Conservation (phyloP, 2,888 invertebrate genomes). For the Caenorhabditis macrosperma region DNA sequence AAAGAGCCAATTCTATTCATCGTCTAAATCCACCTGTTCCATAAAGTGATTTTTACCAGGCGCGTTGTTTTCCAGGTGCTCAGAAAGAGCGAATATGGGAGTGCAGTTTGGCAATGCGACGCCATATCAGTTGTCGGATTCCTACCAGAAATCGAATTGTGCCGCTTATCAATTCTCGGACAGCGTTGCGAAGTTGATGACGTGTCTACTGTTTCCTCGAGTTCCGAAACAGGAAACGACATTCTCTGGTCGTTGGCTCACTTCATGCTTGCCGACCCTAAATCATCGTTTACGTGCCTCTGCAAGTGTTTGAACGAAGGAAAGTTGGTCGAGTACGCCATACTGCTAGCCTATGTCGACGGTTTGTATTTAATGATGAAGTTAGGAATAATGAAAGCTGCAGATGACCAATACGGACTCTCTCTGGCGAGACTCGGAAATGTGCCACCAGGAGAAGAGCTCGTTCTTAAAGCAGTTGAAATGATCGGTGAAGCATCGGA, state of each 20-base stretch:
- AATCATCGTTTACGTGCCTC: not conserved
- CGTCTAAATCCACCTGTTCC: no score
- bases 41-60: not conserved
- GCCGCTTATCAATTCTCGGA: slow-evolving; percentile 4
- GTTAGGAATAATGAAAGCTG: not conserved
- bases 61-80: slow-evolving; percentile 13
- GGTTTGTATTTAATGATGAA: no score
- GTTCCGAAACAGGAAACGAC: not conserved
- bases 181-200: not conserved
- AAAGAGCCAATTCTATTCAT: no score
- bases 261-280: slow-evolving; percentile 2
- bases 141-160: slow-evolving; percentile 24
- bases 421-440: not conserved
- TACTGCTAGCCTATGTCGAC: slow-evolving; percentile 4
- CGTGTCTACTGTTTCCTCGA: not conserved
- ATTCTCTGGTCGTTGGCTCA: slow-evolving; percentile 13
- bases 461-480: not conserved
- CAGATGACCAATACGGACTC: not conserved
- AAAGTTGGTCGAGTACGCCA: not conserved
- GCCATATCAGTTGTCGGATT: slow-evolving; percentile 16
- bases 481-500: not conserved
- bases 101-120: not conserved
- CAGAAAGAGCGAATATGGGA: not conserved
- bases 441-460: not conserved
- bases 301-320: not conserved